Evolutionary conservation across 2,888 invertebrate genomes (phyloP).

Genomic region (Agrochola lychnidis): DNA sequence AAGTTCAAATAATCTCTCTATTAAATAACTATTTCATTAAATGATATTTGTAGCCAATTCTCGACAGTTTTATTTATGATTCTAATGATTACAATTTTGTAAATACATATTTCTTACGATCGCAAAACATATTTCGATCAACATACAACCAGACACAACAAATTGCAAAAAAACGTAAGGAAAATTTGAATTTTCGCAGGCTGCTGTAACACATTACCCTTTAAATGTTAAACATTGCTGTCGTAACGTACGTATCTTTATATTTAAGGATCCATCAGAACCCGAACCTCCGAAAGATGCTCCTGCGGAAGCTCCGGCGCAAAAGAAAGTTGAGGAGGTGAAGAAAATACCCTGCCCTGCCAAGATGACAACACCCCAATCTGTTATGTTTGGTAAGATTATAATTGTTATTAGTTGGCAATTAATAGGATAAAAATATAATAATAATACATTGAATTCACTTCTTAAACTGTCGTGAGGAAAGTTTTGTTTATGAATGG

Average conservation of each 20-base stretch:
- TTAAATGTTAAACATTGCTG: not conserved
- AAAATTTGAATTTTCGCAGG: too few relatives aligned
- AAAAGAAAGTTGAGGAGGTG: constrained; percentile 28
- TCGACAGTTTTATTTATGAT: not conserved
- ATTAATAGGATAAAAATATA: not conserved
- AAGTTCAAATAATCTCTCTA: too few relatives aligned
- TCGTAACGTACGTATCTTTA: not conserved
- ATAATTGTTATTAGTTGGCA: not conserved
- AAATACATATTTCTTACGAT: not conserved
- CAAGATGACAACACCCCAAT: constrained; percentile 77
- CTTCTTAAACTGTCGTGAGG: not conserved
- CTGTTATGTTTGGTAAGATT: constrained; percentile 79
- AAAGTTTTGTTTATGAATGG: not conserved
- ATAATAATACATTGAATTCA: too few relatives aligned
- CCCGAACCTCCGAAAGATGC: not conserved
- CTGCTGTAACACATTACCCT: too few relatives aligned
- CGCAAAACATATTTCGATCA: not conserved
- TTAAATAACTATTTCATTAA: not conserved
- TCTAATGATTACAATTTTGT: not conserved
- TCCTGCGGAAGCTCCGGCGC: not conserved
- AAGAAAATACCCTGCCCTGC: constrained; percentile 80
- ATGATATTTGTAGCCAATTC: not conserved
- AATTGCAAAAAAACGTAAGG: not conserved
- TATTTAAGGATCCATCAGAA: not conserved
- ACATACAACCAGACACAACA: not conserved